Base-by-base conservation (phyloP, 2,797 vertebrate species). In the Anabacerthia variegaticeps region DNA sequence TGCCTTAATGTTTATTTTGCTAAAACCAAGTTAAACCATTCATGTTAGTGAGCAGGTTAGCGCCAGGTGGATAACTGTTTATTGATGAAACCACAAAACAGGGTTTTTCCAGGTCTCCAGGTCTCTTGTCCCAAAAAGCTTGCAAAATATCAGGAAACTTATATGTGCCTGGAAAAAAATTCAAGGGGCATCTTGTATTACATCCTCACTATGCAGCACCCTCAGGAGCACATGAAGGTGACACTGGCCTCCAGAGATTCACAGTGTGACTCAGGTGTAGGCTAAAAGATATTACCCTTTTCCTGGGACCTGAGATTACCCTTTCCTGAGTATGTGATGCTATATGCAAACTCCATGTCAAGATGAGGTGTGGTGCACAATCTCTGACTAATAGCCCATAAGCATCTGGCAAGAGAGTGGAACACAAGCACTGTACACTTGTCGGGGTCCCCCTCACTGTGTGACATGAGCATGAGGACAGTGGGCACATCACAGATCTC, bases 391-490 rank as follows among this genome's bases (percentile, higher is more conserved):
- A 58, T 51, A 4, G 10, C n/a, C 41, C 32, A 2, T 4, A 27
- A 48, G 1, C n/a, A 85, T 73, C 46, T 12, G 10, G 9, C 43
- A 76, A 41, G 41, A 3, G 12, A 32, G 7, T 17, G 69, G 61
- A 68, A 39, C 32, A 24, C 39, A 36, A 66, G 4, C 30, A 18
- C 27, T 24, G 43, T 11, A 13, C 32, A 2, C 21, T 43, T 22
- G 32, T 8, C 23, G 52, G 37, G 23, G 14, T 61, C 19, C 48
- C 30, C 12, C 23, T 67, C 0, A 0, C 41, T 28, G 37, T 34
- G 56, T 43, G 52, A 73, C 59, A 46, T 9, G 39, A 44, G 36
- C 30, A 37, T 0, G 4, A 81, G 67, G 22, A 59, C 56, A 52
- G 43, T 6, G 2, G 54, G 34, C 26, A 68, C 27, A 15, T 39